phyloP scores from a whole-genome alignment of 2,797 vertebrate species.

The Anguilla pacifica region DNA sequence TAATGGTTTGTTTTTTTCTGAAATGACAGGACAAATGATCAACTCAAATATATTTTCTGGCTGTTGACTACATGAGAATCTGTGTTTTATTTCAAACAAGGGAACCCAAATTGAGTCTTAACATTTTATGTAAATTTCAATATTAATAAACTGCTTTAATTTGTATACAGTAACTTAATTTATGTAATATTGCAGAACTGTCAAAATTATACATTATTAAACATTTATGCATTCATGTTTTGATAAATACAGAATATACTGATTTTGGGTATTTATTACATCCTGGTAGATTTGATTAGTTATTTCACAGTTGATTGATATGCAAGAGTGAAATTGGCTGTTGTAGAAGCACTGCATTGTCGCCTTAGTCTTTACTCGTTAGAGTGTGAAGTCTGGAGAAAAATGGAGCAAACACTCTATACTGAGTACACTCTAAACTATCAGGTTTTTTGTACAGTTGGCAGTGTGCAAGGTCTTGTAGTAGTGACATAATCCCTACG shows the following conservation, averaged over 20 bases:
- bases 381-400: not conserved
- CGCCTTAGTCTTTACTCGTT: not conserved
- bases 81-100: constrained; percentile 11
- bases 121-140: not conserved
- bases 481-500: not conserved
- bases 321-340: not conserved
- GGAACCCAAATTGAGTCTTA: not conserved
- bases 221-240: not conserved
- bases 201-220: too few species aligned
- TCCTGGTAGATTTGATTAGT: not conserved
- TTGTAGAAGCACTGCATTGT: not conserved
- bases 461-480: not conserved
- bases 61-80: constrained; percentile 32
- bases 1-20: constrained; percentile 49
- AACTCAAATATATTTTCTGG: constrained; percentile 68
- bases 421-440: too few species aligned
- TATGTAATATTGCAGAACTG: too few species aligned
- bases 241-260: too few species aligned
- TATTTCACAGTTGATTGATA: not conserved
- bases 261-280: too few species aligned
- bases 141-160: not conserved
- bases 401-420: not conserved
- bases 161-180: too few species aligned
- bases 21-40: constrained; percentile 44
- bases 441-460: too few species aligned